Evolutionary conservation across 2,888 invertebrate species (phyloP), one percentile per base, ranked within the genome.

Genomic region (Erannis defoliaria): DNA sequence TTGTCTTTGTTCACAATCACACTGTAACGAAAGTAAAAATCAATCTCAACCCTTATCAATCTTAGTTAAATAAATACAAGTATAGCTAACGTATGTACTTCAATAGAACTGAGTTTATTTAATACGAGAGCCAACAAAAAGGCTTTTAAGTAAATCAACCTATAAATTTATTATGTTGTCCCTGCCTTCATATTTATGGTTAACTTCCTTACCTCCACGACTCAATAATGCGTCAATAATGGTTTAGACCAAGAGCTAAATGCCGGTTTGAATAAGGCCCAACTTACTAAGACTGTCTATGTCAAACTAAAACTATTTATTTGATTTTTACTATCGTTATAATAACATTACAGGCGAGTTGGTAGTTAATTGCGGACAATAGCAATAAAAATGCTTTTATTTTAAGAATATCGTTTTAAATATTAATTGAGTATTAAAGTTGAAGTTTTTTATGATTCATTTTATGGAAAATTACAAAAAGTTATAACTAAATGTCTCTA

Each of bases 191-290:
- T 80, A 80, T 83, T 84, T 77, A 82, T 76, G 80, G 79, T 74
- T 79, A 69, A 74, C 76, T 83, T 82, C 81, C 82, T 80, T 68
- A 71, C 72, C 74, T 70, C 75, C 80, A 80, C 77, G 78, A 81
- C 82, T 86, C 84, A 82, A 86, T 88, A 85, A 84, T 77, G 75
- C 81, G 81, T 84, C 86, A 85, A 83, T 75, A 71, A 56, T 51
- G 56, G 42, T 48, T 10, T 53, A 53, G 53, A 19, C 42, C 21
- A 23, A 10, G 62, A 62, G 62, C 48, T 35, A 16, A 5, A 14
- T 1, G 2, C 8, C 19, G 50, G 2, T 50, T 38, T 4, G 43
- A 16, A n/a, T 45, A 38, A 50, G 55, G 18, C 12, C n/a, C 23
- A n/a, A n/a, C n/a, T n/a, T n/a, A n/a, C n/a, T n/a, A n/a, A n/a